These are phyloP conservation scores for Oostethus manadensis DNA, from an alignment of 2,113 vertebrate species.

Conservation along the genomic window DNA sequence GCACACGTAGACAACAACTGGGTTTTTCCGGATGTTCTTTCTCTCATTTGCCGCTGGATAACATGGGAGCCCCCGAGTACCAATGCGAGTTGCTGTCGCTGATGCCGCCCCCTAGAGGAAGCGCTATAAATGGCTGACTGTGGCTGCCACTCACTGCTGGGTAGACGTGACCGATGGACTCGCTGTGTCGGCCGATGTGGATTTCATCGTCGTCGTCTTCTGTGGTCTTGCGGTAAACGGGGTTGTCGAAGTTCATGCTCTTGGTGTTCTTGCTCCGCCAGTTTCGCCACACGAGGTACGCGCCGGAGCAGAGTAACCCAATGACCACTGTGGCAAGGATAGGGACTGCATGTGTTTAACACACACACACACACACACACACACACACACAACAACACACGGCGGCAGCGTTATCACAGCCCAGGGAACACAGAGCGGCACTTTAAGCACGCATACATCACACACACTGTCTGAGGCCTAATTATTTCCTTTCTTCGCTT, in stretches of 20 bases:
- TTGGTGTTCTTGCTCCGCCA: conserved; percentile 98
- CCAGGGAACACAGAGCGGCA: conserved; percentile 68
- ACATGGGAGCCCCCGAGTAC: conserved; percentile 73
- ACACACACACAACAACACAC: conserved; percentile 74
- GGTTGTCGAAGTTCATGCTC: conserved; percentile 99
- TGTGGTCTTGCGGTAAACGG: conserved; percentile 95
- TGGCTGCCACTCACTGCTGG: conserved; percentile 87
- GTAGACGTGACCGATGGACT: conserved; percentile 91
- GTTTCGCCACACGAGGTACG: conserved; percentile 97
- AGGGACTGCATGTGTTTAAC: conserved; percentile 81
- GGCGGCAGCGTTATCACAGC: conserved; percentile 77
- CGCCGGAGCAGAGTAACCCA: conserved; percentile 84
- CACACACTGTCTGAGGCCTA: conserved; percentile 40
- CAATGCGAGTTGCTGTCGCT: conserved; percentile 75
- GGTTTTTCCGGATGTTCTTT: conserved; percentile 23
- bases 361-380: too few relatives aligned
- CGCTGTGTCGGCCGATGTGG: conserved; percentile 88
- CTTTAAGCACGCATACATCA: conserved; percentile 53
- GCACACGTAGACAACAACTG: conserved; percentile 18
- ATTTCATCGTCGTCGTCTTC: conserved; percentile 95
- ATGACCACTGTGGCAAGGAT: conserved; percentile 86
- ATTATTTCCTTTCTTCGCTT: conserved; percentile 24
- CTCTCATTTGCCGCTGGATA: conserved; percentile 67
- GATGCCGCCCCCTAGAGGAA: conserved; percentile 69
- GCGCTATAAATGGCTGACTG: conserved; percentile 71